phyloP scores from a whole-genome alignment of 2,797 vertebrate species.

The Myripristis murdjan region DNA sequence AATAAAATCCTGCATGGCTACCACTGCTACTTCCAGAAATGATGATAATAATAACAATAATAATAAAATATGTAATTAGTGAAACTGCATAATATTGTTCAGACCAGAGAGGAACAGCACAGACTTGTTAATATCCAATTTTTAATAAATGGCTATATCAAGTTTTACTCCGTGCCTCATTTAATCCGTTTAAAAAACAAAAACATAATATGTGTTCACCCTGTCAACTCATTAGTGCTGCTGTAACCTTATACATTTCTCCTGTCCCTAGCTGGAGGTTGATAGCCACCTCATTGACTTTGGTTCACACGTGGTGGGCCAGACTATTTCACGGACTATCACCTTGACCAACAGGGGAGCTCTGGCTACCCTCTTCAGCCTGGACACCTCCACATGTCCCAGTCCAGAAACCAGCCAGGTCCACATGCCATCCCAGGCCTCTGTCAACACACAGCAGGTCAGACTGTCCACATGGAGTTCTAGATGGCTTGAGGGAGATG shows the following conservation, averaged over 20 bases:
- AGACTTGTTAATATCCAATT: background rate
- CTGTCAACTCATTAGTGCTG: slow-evolving; percentile 14
- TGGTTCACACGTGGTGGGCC: slow-evolving; percentile 91
- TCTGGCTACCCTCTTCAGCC: slow-evolving; percentile 86
- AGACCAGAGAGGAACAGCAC: background rate
- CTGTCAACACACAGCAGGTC: slow-evolving; percentile 66
- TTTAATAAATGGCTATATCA: background rate
- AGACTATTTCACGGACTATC: slow-evolving; percentile 88
- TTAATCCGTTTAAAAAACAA: slow-evolving; percentile 15
- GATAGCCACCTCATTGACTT: slow-evolving; percentile 91
- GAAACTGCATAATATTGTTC: background rate
- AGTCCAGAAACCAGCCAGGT: slow-evolving; percentile 50
- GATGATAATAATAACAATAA: no score
- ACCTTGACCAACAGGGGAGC: slow-evolving; percentile 92
- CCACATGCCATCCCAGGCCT: slow-evolving; percentile 39
- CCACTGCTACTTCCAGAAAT: no score
- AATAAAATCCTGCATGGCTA: no score
- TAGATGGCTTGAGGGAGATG: background rate
- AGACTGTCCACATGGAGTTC: slow-evolving; percentile 36
- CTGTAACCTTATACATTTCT: slow-evolving; percentile 41
- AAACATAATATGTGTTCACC: background rate
- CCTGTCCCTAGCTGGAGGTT: slow-evolving; percentile 87
- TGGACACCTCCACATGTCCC: slow-evolving; percentile 72
- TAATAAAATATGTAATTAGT: background rate
- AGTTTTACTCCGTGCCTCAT: background rate